A percentile compares a stretch with the other conserved stretches of the same genome.
Evolutionary conservation across 2,888 invertebrate genomes (phyloP).

Genomic region (Choreutis nemorana): DNA sequence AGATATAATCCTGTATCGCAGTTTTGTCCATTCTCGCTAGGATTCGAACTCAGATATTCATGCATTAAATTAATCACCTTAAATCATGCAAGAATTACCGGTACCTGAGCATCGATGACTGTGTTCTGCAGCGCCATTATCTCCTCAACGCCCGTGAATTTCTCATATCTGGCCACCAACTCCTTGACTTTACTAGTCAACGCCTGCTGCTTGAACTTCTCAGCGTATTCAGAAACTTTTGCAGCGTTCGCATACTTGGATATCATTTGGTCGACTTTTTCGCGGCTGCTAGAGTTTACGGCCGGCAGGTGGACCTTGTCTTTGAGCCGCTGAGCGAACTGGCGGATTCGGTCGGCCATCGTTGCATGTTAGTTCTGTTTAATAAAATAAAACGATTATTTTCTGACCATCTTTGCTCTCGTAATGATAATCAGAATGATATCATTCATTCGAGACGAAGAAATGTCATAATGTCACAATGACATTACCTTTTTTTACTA

Average conservation of each 20-base stretch:
- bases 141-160: conserved; percentile 79
- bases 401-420: conserved; percentile 18
- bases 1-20: too few relatives aligned
- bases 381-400: conserved; percentile 16
- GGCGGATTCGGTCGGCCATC: conserved; percentile 51
- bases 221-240: conserved; percentile 41
- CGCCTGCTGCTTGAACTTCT: conserved; percentile 39
- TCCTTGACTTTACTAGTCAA: conserved; percentile 43
- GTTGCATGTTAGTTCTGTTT: conserved; percentile 31
- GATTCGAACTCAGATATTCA: too few relatives aligned
- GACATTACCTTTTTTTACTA: too few relatives aligned
- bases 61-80: background rate
- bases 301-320: conserved; percentile 38
- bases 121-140: conserved; percentile 77
- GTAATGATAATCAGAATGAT: too few relatives aligned
- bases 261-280: conserved; percentile 45
- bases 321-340: conserved; percentile 38
- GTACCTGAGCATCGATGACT: conserved; percentile 74
- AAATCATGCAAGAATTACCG: too few relatives aligned
- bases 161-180: conserved; percentile 71
- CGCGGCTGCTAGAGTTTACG: conserved; percentile 25
- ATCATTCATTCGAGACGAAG: too few relatives aligned
- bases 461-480: too few relatives aligned
- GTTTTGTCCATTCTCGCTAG: too few relatives aligned
- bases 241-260: conserved; percentile 40